A percentile compares a stretch with the other conserved stretches of the same genome.
These are phyloP conservation scores for Cinclus mexicanus DNA, from an alignment of 2,113 vertebrate genomes.

Conservation along the genomic window DNA sequence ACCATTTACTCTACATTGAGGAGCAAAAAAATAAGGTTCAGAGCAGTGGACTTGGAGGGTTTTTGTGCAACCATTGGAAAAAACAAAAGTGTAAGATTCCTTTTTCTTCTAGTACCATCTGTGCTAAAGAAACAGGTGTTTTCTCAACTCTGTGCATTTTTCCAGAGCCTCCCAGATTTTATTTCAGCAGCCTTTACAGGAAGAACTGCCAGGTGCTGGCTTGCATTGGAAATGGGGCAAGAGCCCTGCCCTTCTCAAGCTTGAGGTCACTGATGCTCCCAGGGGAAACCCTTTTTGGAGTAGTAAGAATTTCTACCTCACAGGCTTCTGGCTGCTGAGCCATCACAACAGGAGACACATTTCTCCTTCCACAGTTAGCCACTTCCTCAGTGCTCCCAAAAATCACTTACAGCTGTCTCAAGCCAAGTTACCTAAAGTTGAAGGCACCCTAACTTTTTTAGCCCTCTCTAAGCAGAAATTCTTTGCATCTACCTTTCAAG, in stretches of 20 bases:
- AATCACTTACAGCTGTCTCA: not conserved
- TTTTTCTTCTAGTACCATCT: not conserved
- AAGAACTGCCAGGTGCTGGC: not conserved
- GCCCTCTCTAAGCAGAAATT: not conserved
- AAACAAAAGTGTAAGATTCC: not conserved
- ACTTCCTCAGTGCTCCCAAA: not conserved
- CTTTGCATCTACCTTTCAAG: not conserved
- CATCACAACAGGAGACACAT: accelerated
- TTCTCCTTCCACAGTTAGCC: not conserved
- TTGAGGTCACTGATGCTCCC: not conserved
- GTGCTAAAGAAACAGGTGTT: not conserved
- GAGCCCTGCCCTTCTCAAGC: not conserved
- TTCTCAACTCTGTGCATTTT: not conserved
- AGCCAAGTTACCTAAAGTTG: not conserved
- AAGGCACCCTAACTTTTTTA: not conserved
- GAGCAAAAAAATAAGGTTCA: not conserved
- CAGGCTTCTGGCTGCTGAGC: not conserved
- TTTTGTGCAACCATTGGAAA: not conserved
- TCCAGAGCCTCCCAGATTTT: not conserved
- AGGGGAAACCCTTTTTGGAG: not conserved
- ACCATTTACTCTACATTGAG: not conserved
- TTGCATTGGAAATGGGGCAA: accelerated
- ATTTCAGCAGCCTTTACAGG: not conserved
- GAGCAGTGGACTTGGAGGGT: not conserved
- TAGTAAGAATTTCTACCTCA: not conserved